Evolutionary conservation across 2,797 vertebrate species (phyloP), one percentile per base, ranked within the genome.

Genomic region (Sebastes steindachneri): DNA sequence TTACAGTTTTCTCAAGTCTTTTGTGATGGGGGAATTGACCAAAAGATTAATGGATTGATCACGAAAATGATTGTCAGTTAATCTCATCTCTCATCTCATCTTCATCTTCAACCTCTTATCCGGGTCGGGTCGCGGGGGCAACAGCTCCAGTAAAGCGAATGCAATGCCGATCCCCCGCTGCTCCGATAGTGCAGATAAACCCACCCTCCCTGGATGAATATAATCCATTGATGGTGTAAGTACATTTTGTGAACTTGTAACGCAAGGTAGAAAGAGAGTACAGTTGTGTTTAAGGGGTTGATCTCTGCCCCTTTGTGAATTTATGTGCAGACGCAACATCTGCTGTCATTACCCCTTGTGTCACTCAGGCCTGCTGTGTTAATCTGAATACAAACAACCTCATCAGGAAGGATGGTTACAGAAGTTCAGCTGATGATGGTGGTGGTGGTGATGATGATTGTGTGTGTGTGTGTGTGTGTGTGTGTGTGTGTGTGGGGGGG

Each of bases 311-410:
- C 21, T 70, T 67, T 28, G 26, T 9, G 7, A 53, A 59, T 64
- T 54, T 19, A 8, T 58, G 55, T 57, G 51, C 65, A 59, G 55
- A 77, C 7, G 3, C 70, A 25, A 70, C 80, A 83, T 89, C 82
- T 88, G 79, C 63, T 62, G n/a, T 54, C 57, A 63, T 84, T 79
- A 82, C 85, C 87, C 75, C 75, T 51, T 29, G 65, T 83, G 79
- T 72, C 55, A 21, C 7, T n/a, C 29, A 26, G 58, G 45, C 62
- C 67, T 26, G 64, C 66, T 41, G 65, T 15, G 37, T 60, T 78
- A 37, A 80, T 75, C 74, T 73, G 51, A 73, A 68, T 6, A 35
- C 19, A 67, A 48, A 70, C 35, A 68, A 33, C 45, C 37, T 62
- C 72, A 65, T 81, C 65, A 33, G 33, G 53, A 55, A 7, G 26